phyloP scores from a whole-genome alignment of 1,140 invertebrate species.

The Trigoniulus corallinus region DNA sequence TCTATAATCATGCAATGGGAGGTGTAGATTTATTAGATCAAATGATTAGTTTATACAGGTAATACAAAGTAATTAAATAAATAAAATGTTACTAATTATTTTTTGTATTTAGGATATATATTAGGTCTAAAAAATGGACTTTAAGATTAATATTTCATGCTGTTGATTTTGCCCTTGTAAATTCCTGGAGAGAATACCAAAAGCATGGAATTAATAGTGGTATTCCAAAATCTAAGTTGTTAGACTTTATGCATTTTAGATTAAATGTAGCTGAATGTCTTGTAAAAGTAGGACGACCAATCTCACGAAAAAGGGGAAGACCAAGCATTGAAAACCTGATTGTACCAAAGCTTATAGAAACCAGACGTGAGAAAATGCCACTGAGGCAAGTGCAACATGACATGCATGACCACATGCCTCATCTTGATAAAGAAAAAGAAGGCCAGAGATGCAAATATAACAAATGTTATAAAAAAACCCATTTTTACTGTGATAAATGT shows the following conservation, averaged over 20 bases:
- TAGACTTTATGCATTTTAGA: neutral
- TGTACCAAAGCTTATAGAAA: neutral
- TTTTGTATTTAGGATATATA: neutral
- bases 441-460: neutral
- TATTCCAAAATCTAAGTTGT: neutral
- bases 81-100: neutral
- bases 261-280: neutral
- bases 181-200: neutral
- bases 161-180: neutral
- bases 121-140: neutral
- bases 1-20: neutral
- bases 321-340: neutral
- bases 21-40: neutral
- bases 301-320: neutral
- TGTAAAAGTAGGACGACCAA: neutral
- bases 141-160: neutral
- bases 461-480: neutral
- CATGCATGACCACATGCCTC: neutral
- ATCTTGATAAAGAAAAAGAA: neutral
- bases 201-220: neutral
- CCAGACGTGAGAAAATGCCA: neutral
- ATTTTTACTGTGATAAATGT: neutral
- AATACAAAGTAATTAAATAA: neutral
- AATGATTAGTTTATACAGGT: neutral
- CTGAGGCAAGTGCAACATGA: neutral